Percentiles rank a stretch among this genome's conserved stretches.
Evolutionary conservation across 2,113 vertebrate genomes (phyloP).

Genomic region (Scomber scombrus): DNA sequence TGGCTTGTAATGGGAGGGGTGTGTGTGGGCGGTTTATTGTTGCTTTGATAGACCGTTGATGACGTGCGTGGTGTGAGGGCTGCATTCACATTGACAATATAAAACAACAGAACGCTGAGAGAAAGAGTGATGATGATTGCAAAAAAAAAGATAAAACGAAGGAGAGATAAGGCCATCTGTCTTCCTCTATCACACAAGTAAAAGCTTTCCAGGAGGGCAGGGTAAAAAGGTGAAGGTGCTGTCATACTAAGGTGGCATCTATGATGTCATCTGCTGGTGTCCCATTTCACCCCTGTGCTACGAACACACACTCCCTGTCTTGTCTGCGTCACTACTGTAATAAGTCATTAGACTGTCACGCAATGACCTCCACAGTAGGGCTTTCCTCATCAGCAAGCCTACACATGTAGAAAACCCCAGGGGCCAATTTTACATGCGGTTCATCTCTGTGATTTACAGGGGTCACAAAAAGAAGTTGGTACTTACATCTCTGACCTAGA

Average conservation of each 20-base stretch:
- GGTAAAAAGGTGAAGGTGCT: conserved; percentile 54
- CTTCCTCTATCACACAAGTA: conserved; percentile 1
- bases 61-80: conserved; percentile 55
- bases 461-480: neutral
- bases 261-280: conserved; percentile 44
- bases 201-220: conserved; percentile 39
- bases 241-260: conserved; percentile 20
- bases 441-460: no score
- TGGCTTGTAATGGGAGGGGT: conserved; percentile 55
- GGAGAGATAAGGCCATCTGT: conserved; percentile 25
- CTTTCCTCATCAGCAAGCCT: conserved; percentile 36
- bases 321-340: conserved; percentile 47
- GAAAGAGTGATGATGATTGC: conserved; percentile 14
- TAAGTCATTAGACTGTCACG: conserved; percentile 37
- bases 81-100: conserved; percentile 14
- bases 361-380: conserved; percentile 41
- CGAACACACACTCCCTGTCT: conserved; percentile 1
- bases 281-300: neutral
- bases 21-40: conserved; percentile 65
- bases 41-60: conserved; percentile 70
- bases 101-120: conserved; percentile 48
- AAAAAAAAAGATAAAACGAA: conserved; percentile 2
- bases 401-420: neutral
- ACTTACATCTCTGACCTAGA: no score
- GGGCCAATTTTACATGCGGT: neutral